Evolutionary conservation across 1,140 invertebrate genomes (phyloP).

Genomic region (Chrysopa pallens): DNA sequence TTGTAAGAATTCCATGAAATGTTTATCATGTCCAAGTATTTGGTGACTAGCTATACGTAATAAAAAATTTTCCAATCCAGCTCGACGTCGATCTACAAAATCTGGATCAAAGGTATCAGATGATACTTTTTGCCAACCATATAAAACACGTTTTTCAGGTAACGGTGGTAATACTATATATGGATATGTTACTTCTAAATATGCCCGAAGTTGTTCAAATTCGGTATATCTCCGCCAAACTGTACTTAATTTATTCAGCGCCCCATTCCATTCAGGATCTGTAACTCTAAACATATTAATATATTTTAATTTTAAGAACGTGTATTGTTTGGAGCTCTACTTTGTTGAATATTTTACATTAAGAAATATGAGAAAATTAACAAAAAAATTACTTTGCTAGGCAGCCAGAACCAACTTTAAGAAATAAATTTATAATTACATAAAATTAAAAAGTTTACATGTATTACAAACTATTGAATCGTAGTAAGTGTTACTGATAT

Average conservation of each 20-base stretch:
- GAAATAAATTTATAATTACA: too few relatives aligned
- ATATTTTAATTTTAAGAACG: too few relatives aligned
- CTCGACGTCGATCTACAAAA: slow-evolving; percentile 62
- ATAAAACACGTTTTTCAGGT: slow-evolving; percentile 64
- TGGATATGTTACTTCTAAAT: slow-evolving; percentile 58
- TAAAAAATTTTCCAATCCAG: slow-evolving; percentile 66
- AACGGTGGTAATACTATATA: slow-evolving; percentile 61
- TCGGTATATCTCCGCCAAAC: slow-evolving; percentile 71
- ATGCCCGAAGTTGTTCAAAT: slow-evolving; percentile 62
- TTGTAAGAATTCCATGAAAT: slow-evolving; percentile 58
- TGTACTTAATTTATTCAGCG: slow-evolving; percentile 40
- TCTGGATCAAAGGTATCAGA: slow-evolving; percentile 73
- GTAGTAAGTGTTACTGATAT: too few relatives aligned
- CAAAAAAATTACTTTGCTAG: too few relatives aligned
- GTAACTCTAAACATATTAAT: slow-evolving; percentile 44
- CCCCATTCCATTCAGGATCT: slow-evolving; percentile 43
- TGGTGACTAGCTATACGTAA: slow-evolving; percentile 57
- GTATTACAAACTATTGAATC: too few relatives aligned
- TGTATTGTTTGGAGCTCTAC: too few relatives aligned
- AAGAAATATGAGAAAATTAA: too few relatives aligned
- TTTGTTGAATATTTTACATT: too few relatives aligned
- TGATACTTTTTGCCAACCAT: slow-evolving; percentile 59
- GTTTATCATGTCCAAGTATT: slow-evolving; percentile 50
- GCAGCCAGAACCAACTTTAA: too few relatives aligned
- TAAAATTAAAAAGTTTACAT: too few relatives aligned